These are phyloP conservation scores for Leptocoma aspasia DNA, from an alignment of 2,113 vertebrate species.

Conservation along the genomic window DNA sequence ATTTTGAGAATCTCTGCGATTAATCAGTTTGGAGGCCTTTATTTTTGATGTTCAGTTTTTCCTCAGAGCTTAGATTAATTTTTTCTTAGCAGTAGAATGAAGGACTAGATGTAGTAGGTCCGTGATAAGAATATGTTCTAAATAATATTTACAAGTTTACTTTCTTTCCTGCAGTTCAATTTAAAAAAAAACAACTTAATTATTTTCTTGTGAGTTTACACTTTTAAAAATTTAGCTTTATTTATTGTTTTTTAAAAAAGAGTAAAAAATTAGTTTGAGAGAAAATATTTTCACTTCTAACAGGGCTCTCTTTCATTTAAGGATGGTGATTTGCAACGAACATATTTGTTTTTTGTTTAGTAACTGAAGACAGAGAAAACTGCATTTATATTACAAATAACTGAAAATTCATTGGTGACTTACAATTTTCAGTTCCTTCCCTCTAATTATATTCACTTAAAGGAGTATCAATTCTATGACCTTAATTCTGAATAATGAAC, in stretches of 20 bases:
- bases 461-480: background rate
- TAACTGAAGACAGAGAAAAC: background rate
- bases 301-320: background rate
- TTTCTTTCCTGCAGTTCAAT: background rate
- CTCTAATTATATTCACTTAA: background rate
- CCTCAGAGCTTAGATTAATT: background rate
- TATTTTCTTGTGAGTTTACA: background rate
- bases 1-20: background rate
- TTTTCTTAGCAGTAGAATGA: background rate
- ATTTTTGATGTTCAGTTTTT: background rate
- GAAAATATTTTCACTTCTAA: background rate
- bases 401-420: background rate
- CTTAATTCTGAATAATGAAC: background rate
- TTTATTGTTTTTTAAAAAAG: background rate
- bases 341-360: background rate
- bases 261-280: background rate
- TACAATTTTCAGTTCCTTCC: background rate
- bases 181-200: background rate
- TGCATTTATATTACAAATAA: background rate
- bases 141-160: background rate
- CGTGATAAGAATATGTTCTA: background rate
- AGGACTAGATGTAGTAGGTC: background rate
- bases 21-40: background rate
- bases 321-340: background rate
- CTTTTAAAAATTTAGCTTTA: background rate